Percentiles rank a stretch among this genome's conserved stretches.
phyloP scores from a whole-genome alignment of 2,888 invertebrate genomes.

The Orchestes rusci region DNA sequence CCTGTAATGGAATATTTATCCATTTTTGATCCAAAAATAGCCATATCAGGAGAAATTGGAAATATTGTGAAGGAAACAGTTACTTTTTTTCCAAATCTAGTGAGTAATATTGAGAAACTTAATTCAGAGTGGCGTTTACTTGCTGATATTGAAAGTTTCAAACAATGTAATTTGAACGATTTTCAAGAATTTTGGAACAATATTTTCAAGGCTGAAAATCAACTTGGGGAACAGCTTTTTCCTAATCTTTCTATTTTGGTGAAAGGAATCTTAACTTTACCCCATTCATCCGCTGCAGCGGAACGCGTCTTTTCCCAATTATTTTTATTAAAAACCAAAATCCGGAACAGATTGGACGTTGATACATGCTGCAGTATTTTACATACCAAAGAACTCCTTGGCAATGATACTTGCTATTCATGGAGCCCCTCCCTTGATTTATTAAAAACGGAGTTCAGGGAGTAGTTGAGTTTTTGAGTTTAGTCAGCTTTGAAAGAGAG shows the following conservation, averaged over 20 bases:
- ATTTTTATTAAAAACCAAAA: conserved; percentile 5
- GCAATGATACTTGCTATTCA: no score
- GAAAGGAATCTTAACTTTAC: conserved; percentile 3
- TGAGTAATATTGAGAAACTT: not conserved
- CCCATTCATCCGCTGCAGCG: conserved; percentile 10
- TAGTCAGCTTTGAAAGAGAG: no score
- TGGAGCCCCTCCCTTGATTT: no score
- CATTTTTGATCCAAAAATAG: conserved; percentile 8
- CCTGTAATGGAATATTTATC: not conserved
- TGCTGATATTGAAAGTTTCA: conserved; percentile 3
- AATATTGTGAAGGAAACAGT: conserved; percentile 8
- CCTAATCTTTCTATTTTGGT: conserved; percentile 5
- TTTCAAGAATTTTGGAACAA: conserved; percentile 7
- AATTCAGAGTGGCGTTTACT: conserved; percentile 11
- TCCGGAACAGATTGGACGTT: conserved; percentile 6
- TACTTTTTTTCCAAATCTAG: conserved; percentile 7
- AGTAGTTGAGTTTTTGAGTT: no score
- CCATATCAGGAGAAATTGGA: not conserved
- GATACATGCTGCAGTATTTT: not conserved
- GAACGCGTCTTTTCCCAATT: conserved; percentile 8
- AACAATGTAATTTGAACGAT: no score
- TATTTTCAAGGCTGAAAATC: conserved; percentile 1
- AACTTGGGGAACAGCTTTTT: conserved; percentile 5
- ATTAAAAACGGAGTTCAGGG: no score
- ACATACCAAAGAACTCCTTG: no score